Conservation (phyloP, 2,888 invertebrate species). For the Xestoiulus laeticollis region DNA sequence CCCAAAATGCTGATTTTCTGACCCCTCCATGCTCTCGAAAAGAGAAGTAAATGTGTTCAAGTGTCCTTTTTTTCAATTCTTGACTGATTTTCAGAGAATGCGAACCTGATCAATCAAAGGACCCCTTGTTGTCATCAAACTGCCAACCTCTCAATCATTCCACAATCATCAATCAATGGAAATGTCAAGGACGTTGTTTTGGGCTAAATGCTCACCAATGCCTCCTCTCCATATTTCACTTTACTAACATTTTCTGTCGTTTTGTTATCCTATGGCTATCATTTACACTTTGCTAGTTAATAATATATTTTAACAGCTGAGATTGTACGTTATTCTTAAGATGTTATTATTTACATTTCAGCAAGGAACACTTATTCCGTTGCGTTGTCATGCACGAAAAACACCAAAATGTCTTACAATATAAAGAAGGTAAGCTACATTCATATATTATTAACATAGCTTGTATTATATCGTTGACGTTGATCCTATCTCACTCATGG, state of each 20-base stretch:
- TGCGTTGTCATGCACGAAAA: slow-evolving; percentile 96
- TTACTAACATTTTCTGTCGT: background rate
- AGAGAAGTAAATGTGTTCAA: background rate
- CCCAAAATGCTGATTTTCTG: background rate
- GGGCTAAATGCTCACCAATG: background rate
- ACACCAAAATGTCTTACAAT: slow-evolving; percentile 92
- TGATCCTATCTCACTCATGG: no score
- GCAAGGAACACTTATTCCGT: slow-evolving; percentile 87
- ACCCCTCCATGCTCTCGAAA: background rate
- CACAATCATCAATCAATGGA: slow-evolving; percentile 16
- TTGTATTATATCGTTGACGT: no score
- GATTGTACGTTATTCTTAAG: background rate
- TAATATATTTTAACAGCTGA: background rate
- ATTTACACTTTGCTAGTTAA: background rate
- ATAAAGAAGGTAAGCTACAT: slow-evolving; percentile 92
- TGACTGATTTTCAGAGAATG: slow-evolving; percentile 6
- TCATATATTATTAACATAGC: slow-evolving; percentile 39
- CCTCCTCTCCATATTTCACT: background rate
- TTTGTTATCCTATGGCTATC: background rate
- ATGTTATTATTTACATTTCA: slow-evolving; percentile 68
- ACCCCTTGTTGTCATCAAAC: slow-evolving; percentile 5
- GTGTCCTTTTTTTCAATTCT: background rate
- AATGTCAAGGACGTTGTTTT: slow-evolving; percentile 34
- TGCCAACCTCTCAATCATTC: slow-evolving; percentile 34
- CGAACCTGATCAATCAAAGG: slow-evolving; percentile 33